Percentiles rank a stretch among this genome's conserved stretches.
Evolutionary conservation across 2,797 vertebrate genomes (phyloP).

Genomic region (Dromococcyx pavoninus): DNA sequence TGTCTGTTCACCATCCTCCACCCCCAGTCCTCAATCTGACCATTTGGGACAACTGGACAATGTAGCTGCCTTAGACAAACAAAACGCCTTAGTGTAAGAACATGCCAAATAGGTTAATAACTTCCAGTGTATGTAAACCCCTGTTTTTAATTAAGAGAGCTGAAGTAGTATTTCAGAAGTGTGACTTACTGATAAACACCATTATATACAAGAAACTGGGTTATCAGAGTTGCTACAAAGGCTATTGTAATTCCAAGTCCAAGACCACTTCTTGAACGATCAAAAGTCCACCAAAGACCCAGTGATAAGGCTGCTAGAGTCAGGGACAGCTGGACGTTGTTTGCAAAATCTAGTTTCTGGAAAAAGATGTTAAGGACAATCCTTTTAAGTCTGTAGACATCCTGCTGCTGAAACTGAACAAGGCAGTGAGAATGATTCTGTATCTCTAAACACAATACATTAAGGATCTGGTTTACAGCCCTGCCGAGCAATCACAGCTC

Average conservation of each 20-base stretch:
- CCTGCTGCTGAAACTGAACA: neutral
- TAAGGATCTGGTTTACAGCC: neutral
- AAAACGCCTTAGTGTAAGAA: neutral
- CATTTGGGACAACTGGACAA: neutral
- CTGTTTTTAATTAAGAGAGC: neutral
- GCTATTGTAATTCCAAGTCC: constrained; percentile 97
- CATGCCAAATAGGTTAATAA: neutral
- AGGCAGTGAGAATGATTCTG: neutral
- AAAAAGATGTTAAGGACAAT: constrained; percentile 81
- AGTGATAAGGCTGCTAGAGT: constrained; percentile 93
- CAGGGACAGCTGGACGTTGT: constrained; percentile 93
- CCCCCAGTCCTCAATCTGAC: neutral
- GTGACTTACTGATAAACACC: constrained; percentile 94
- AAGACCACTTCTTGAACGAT: constrained; percentile 95
- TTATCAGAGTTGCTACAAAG: constrained; percentile 92
- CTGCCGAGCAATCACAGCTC: neutral
- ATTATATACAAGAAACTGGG: constrained; percentile 96
- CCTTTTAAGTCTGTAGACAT: neutral
- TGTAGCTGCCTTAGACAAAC: neutral
- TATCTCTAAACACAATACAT: neutral
- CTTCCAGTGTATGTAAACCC: neutral
- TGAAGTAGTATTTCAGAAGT: neutral
- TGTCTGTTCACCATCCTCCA: neutral
- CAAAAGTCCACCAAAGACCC: constrained; percentile 98
- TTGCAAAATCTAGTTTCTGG: constrained; percentile 97